Percentiles rank a stretch among this genome's conserved stretches.
These are phyloP conservation scores for Augochlorella aurata DNA, from an alignment of 2,888 invertebrate species.

Conservation along the genomic window DNA sequence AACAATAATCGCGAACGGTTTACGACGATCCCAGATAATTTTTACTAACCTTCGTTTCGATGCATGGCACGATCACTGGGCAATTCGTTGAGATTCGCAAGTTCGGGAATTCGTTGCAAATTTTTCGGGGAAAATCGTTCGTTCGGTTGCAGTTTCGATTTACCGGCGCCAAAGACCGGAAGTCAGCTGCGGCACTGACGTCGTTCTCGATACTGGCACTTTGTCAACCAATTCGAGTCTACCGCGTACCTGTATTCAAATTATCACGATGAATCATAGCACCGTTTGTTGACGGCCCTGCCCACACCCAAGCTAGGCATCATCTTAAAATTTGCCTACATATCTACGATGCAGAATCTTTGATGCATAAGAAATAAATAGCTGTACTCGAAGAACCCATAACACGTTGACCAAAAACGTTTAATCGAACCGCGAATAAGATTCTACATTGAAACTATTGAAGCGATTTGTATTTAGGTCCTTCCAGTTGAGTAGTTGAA, in stretches of 20 bases:
- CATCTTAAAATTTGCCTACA: slow-evolving; percentile 13
- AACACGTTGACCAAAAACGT: neutral
- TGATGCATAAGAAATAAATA: neutral
- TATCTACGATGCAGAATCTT: neutral
- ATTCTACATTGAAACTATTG: neutral
- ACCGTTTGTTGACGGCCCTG: slow-evolving; percentile 22
- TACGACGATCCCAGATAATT: neutral
- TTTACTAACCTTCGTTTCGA: slow-evolving; percentile 36
- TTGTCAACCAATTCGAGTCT: slow-evolving; percentile 58
- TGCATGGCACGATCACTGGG: slow-evolving; percentile 12
- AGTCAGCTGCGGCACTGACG: slow-evolving; percentile 44
- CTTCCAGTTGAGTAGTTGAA: neutral
- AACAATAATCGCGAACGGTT: neutral
- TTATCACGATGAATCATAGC: slow-evolving; percentile 57
- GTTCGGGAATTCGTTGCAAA: slow-evolving; percentile 22
- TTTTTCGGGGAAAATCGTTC: slow-evolving; percentile 37
- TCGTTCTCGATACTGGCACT: slow-evolving; percentile 53
- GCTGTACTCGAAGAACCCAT: neutral
- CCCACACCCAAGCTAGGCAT: neutral
- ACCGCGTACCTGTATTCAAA: slow-evolving; percentile 58
- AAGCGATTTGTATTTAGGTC: neutral
- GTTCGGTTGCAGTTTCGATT: slow-evolving; percentile 47
- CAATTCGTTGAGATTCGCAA: neutral
- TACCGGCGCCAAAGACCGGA: slow-evolving; percentile 42
- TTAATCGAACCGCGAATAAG: neutral